Conservation (phyloP, 2,113 vertebrate species). For the Protomyctophum bolini region DNA sequence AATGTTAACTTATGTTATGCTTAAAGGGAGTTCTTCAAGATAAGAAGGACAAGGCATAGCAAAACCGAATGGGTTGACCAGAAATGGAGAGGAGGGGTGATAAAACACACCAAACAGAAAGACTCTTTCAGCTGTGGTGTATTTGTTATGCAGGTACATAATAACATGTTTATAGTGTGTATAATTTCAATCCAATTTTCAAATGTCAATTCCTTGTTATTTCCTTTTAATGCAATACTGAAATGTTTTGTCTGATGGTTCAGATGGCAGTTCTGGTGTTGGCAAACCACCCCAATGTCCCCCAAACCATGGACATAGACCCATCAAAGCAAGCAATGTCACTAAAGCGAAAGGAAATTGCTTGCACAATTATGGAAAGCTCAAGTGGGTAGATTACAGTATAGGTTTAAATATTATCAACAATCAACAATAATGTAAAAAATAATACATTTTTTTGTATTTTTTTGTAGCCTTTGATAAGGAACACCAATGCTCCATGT, state of each 20-base stretch:
- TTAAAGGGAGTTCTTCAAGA: conserved; percentile 4
- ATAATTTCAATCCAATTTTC: neutral
- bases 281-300: neutral
- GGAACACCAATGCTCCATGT: neutral
- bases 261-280: neutral
- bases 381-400: neutral
- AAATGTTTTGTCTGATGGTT: neutral
- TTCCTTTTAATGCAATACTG: neutral
- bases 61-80: neutral
- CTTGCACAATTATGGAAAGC: neutral
- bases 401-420: too few species aligned
- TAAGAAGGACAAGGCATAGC: neutral
- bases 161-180: neutral
- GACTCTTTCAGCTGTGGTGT: conserved; percentile 14
- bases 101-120: neutral
- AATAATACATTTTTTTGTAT: too few species aligned
- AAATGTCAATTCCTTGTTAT: neutral
- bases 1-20: neutral
- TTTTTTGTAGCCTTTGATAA: conserved; percentile 1
- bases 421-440: too few species aligned
- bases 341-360: neutral
- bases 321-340: too few species aligned
- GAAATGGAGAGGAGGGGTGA: neutral
- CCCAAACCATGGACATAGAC: too few species aligned
- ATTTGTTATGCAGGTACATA: conserved; percentile 7